phyloP scores from a whole-genome alignment of 2,113 vertebrate species.

The Orientallactaga bullata region DNA sequence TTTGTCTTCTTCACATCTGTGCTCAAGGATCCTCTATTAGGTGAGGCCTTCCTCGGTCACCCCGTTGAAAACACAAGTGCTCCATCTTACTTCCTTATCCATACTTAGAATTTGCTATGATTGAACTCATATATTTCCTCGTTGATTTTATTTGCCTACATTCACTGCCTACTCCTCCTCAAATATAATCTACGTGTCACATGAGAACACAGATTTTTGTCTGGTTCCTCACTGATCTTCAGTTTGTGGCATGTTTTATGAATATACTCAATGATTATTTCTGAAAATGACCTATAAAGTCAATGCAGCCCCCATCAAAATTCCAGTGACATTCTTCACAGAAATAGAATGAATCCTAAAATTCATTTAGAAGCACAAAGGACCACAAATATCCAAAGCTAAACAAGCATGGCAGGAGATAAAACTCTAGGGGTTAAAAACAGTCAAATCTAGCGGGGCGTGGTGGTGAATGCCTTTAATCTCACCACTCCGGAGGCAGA shows the following conservation, averaged over 20 bases:
- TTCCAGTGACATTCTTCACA: not conserved
- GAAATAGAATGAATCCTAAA: not conserved
- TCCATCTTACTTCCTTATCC: not conserved
- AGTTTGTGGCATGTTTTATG: conserved; percentile 8
- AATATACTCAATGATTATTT: not conserved
- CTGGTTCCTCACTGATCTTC: not conserved
- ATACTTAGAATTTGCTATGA: not conserved
- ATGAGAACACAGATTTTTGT: not conserved
- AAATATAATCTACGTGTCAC: not conserved
- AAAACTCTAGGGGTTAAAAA: conserved; percentile 19
- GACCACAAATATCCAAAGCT: not conserved
- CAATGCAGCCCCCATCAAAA: not conserved
- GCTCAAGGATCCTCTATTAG: not conserved
- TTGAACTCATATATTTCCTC: conserved; percentile 11
- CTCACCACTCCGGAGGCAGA: too few relatives aligned
- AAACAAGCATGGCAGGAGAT: not conserved
- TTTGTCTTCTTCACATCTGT: not conserved
- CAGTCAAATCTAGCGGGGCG: not conserved
- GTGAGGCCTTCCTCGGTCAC: not conserved
- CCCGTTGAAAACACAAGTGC: not conserved
- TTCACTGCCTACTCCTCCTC: not conserved
- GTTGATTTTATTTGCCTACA: not conserved
- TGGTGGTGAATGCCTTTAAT: too few relatives aligned
- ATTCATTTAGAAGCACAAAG: not conserved
- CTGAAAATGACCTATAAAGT: not conserved